Conservation (phyloP, 2,888 invertebrate genomes). For the Chloroclysta siterata region DNA sequence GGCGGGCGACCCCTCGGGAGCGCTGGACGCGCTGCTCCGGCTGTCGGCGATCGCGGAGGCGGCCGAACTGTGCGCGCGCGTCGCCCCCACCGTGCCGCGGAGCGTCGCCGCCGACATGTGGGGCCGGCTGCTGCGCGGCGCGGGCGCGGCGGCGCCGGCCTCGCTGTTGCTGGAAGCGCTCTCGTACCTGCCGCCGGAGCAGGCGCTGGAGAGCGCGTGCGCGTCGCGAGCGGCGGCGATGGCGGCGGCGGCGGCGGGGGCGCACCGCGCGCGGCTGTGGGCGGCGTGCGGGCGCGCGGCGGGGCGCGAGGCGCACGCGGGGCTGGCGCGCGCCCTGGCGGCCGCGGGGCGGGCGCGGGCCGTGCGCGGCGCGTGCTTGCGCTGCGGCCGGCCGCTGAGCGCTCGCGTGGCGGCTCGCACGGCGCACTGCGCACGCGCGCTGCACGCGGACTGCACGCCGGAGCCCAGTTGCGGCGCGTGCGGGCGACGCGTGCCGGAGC, state of each 20-base stretch:
- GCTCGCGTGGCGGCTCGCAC: conserved; percentile 55
- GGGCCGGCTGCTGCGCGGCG: conserved; percentile 56
- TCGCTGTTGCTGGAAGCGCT: conserved; percentile 64
- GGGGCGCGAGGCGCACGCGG: conserved; percentile 60
- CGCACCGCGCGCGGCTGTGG: conserved; percentile 52
- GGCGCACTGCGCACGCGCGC: conserved; percentile 70
- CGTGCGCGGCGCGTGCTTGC: conserved; percentile 65
- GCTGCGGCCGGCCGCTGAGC: conserved; percentile 58
- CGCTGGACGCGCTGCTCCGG: conserved; percentile 63
- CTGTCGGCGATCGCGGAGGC: conserved; percentile 54
- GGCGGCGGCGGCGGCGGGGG: conserved; percentile 53
- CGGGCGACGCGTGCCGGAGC: conserved; percentile 55
- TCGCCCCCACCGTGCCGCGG: conserved; percentile 59
- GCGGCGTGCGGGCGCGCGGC: conserved; percentile 51
- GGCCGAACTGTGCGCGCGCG: conserved; percentile 64
- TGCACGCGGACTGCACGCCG: conserved; percentile 61
- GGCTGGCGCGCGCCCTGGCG: conserved; percentile 61
- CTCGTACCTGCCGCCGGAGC: conserved; percentile 63
- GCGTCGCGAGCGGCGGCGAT: conserved; percentile 55
- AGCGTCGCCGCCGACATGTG: conserved; percentile 59
- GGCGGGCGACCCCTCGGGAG: conserved; percentile 68
- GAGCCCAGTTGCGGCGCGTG: conserved; percentile 61
- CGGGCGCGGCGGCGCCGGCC: conserved; percentile 55
- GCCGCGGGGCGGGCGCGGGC: conserved; percentile 61
- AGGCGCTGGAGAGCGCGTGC: conserved; percentile 57